These are phyloP conservation scores for Pseudococcus jackbeardsleyi DNA, from an alignment of 2,888 invertebrate species.

Conservation along the genomic window DNA sequence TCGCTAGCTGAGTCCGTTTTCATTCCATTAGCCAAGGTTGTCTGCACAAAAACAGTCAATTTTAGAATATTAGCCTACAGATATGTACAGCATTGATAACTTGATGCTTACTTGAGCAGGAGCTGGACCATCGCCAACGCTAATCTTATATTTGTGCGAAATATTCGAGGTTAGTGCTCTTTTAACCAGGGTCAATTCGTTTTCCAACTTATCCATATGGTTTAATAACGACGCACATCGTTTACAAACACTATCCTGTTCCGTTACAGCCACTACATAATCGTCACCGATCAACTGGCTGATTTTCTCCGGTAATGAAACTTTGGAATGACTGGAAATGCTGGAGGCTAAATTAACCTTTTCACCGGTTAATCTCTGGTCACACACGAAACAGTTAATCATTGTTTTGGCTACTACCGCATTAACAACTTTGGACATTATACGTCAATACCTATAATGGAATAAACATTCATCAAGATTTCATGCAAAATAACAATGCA, in stretches of 20 bases:
- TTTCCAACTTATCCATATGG: slow-evolving; percentile 72
- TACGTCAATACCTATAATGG: neutral
- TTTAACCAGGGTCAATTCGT: slow-evolving; percentile 71
- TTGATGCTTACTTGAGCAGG: slow-evolving; percentile 24
- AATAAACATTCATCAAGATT: neutral
- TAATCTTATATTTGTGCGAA: slow-evolving; percentile 68
- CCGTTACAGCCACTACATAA: slow-evolving; percentile 72
- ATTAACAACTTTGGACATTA: slow-evolving; percentile 52
- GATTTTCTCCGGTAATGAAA: slow-evolving; percentile 72
- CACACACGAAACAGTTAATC: slow-evolving; percentile 63
- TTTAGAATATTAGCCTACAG: neutral
- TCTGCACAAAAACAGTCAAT: neutral
- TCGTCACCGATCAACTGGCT: slow-evolving; percentile 72
- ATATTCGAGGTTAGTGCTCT: slow-evolving; percentile 67
- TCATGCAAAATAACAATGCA: too few relatives aligned
- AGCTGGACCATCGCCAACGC: slow-evolving; percentile 60
- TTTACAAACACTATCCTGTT: slow-evolving; percentile 71
- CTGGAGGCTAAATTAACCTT: slow-evolving; percentile 63
- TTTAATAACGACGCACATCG: slow-evolving; percentile 72
- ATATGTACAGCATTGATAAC: neutral
- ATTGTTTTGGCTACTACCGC: slow-evolving; percentile 24
- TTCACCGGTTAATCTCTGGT: slow-evolving; percentile 61
- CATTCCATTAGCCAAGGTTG: slow-evolving; percentile 52
- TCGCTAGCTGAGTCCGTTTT: slow-evolving; percentile 59
- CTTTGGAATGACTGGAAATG: slow-evolving; percentile 70